Evolutionary conservation across 2,797 vertebrate species (phyloP).

Genomic region (Clarias pachynema): DNA sequence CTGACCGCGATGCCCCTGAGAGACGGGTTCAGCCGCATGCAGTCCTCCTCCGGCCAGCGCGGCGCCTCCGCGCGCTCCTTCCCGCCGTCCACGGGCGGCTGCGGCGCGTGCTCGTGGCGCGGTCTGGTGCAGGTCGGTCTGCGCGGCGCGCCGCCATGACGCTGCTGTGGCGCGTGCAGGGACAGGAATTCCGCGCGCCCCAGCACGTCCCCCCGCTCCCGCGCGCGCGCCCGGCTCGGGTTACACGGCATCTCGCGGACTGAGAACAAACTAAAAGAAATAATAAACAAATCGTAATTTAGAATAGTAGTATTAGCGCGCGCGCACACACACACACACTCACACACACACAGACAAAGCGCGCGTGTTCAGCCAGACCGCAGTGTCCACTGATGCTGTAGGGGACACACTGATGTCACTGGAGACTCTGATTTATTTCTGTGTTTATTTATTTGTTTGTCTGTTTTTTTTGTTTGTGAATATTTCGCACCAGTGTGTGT

Average conservation of each 20-base stretch:
- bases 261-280: not conserved
- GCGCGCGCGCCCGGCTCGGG: constrained; percentile 78
- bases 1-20: constrained; percentile 87
- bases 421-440: not conserved
- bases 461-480: not conserved
- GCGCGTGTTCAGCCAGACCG: not conserved
- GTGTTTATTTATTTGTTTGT: too few species aligned
- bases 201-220: constrained; percentile 80
- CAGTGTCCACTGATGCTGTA: not conserved
- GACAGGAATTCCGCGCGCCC: constrained; percentile 69
- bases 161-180: constrained; percentile 79
- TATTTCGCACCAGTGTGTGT: not conserved
- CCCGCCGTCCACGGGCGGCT: constrained; percentile 64
- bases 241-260: constrained; percentile 81
- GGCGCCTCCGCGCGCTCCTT: constrained; percentile 79
- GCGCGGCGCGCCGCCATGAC: constrained; percentile 67
- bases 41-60: constrained; percentile 90
- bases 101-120: constrained; percentile 50
- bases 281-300: not conserved
- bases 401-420: not conserved
- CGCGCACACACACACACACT: not conserved
- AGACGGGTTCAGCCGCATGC: constrained; percentile 96
- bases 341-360: not conserved
- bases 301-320: not conserved
- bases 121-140: constrained; percentile 68